These are phyloP conservation scores for Charaxes varanes DNA, from an alignment of 1,140 invertebrate genomes.

Conservation along the genomic window DNA sequence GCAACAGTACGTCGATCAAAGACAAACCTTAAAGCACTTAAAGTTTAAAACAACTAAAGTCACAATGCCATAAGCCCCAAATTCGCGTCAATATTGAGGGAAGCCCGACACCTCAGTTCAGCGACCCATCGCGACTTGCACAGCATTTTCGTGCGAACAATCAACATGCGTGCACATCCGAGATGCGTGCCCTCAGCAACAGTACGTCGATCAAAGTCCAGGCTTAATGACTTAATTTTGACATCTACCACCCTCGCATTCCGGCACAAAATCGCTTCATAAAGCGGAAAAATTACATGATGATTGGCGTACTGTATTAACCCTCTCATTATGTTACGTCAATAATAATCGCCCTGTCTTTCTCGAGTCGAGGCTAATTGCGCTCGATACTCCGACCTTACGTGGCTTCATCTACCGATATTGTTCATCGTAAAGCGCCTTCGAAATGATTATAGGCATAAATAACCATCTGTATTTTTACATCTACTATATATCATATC, in stretches of 20 bases:
- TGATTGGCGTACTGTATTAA: slow-evolving; percentile 27
- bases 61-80: too few species aligned
- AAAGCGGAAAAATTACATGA: slow-evolving; percentile 46
- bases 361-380: slow-evolving; percentile 41
- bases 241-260: slow-evolving; percentile 37
- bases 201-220: slow-evolving; percentile 53
- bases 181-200: slow-evolving; percentile 47
- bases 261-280: slow-evolving; percentile 38
- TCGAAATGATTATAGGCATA: too few species aligned
- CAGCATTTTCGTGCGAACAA: slow-evolving; percentile 27
- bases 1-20: slow-evolving; percentile 48
- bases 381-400: slow-evolving; percentile 36
- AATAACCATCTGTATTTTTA: too few species aligned
- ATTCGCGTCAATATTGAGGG: slow-evolving; percentile 29
- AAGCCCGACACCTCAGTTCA: slow-evolving; percentile 23
- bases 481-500: too few species aligned
- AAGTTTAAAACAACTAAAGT: too few species aligned
- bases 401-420: slow-evolving; percentile 52
- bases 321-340: slow-evolving; percentile 39
- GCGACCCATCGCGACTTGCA: slow-evolving; percentile 14
- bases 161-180: slow-evolving; percentile 41
- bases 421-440: slow-evolving; percentile 49
- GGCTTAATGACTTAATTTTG: slow-evolving; percentile 64
- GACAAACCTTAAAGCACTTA: slow-evolving; percentile 58
- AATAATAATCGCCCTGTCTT: slow-evolving; percentile 34